phyloP scores from a whole-genome alignment of 1,140 invertebrate genomes.

The Drosophila aff. region DNA sequence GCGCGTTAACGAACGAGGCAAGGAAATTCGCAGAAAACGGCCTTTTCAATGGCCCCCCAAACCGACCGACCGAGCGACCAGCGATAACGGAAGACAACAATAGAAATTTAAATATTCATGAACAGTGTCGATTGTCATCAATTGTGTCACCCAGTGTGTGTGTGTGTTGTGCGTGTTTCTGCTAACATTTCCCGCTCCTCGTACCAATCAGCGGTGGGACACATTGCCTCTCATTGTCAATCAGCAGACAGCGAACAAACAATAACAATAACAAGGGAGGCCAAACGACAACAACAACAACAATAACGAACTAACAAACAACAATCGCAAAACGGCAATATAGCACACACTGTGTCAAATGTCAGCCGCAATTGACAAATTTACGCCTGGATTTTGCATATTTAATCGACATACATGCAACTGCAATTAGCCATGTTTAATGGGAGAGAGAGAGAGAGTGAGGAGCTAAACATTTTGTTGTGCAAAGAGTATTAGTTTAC shows the following conservation, averaged over 20 bases:
- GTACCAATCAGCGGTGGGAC: constrained; percentile 25
- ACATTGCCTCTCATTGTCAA: constrained; percentile 36
- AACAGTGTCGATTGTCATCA: constrained; percentile 62
- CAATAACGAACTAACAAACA: constrained; percentile 5
- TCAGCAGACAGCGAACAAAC: constrained; percentile 39
- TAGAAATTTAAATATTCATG: constrained; percentile 78
- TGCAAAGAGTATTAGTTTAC: background rate
- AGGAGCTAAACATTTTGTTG: background rate
- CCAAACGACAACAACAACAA: background rate
- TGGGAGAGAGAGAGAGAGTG: background rate
- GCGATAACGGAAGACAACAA: constrained; percentile 53
- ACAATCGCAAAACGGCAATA: constrained; percentile 24
- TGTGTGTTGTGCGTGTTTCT: constrained; percentile 6
- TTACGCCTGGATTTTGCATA: constrained; percentile 66
- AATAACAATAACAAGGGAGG: constrained; percentile 16
- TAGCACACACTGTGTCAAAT: constrained; percentile 60
- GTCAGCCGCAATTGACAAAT: constrained; percentile 58
- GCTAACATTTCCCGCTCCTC: constrained; percentile 35
- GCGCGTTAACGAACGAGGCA: constrained; percentile 39
- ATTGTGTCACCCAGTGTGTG: constrained; percentile 34
- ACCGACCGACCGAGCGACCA: constrained; percentile 6
- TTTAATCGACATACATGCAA: constrained; percentile 46
- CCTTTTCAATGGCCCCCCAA: constrained; percentile 10
- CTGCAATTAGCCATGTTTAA: constrained; percentile 60
- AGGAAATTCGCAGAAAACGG: constrained; percentile 18